A percentile compares a stretch with the other conserved stretches of the same genome.
Conservation (phyloP, 2,888 invertebrate genomes). For the Macrosoma leucophasiata region DNA sequence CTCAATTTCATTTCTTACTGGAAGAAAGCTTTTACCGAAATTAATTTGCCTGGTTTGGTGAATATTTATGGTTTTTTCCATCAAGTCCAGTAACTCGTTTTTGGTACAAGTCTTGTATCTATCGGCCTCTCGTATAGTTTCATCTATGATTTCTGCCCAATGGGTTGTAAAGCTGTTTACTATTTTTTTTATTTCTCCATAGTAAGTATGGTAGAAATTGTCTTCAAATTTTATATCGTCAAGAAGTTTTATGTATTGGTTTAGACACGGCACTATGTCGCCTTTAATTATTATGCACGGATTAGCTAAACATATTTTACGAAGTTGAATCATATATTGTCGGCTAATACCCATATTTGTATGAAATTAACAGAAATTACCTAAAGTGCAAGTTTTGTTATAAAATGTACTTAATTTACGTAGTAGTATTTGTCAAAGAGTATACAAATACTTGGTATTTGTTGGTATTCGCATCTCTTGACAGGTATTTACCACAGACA, state of each 20-base stretch:
- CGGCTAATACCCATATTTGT: conserved; percentile 36
- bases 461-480: too few species aligned
- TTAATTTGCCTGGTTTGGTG: conserved; percentile 34
- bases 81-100: conserved; percentile 31
- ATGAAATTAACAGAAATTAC: neutral
- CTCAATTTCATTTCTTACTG: conserved; percentile 31
- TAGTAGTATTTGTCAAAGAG: too few species aligned
- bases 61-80: conserved; percentile 35
- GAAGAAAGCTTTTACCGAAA: conserved; percentile 39
- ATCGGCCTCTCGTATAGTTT: conserved; percentile 36
- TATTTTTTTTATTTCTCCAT: conserved; percentile 42
- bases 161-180: conserved; percentile 39
- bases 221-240: conserved; percentile 34
- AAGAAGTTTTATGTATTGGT: conserved; percentile 34
- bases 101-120: conserved; percentile 26
- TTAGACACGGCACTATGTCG: conserved; percentile 35
- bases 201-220: conserved; percentile 39
- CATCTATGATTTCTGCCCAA: conserved; percentile 37
- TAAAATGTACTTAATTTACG: neutral
- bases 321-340: conserved; percentile 38
- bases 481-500: too few species aligned
- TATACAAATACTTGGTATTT: too few species aligned
- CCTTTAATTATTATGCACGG: conserved; percentile 36
- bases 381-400: neutral
- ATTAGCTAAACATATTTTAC: conserved; percentile 32